These are phyloP conservation scores for Rhingia campestris DNA, from an alignment of 2,888 invertebrate genomes.

Conservation along the genomic window DNA sequence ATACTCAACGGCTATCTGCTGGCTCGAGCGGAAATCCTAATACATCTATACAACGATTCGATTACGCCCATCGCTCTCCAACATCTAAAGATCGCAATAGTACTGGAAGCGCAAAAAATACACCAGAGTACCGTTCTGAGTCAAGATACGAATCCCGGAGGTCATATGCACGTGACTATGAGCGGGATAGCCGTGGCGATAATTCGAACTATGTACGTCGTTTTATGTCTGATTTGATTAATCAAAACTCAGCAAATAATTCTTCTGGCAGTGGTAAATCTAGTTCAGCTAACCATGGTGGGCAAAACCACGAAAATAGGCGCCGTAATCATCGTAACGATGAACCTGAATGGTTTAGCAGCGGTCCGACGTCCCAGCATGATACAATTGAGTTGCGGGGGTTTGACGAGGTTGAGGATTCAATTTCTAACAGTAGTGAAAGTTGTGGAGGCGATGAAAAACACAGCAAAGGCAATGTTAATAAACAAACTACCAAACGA, in stretches of 20 bases:
- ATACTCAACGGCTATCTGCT: slow-evolving; percentile 28
- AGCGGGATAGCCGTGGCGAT: slow-evolving; percentile 71
- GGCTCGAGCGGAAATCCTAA: slow-evolving; percentile 25
- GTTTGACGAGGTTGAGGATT: slow-evolving; percentile 88
- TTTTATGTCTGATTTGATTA: slow-evolving; percentile 74
- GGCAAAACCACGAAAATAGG: slow-evolving; percentile 68
- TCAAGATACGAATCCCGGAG: slow-evolving; percentile 65
- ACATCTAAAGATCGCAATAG: slow-evolving; percentile 54
- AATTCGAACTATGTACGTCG: slow-evolving; percentile 73
- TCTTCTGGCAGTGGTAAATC: slow-evolving; percentile 36
- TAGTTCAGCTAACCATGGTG: slow-evolving; percentile 79
- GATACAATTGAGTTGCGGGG: slow-evolving; percentile 97
- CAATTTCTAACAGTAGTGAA: slow-evolving; percentile 56
- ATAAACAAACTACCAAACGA: slow-evolving; percentile 20
- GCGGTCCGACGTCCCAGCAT: slow-evolving; percentile 93
- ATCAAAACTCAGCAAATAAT: slow-evolving; percentile 61
- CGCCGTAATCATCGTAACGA: slow-evolving; percentile 84
- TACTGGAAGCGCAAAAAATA: slow-evolving; percentile 47
- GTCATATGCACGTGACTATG: slow-evolving; percentile 73
- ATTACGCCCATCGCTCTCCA: slow-evolving; percentile 55
- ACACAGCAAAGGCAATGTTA: background rate
- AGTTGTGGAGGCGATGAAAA: slow-evolving; percentile 35
- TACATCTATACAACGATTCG: slow-evolving; percentile 41
- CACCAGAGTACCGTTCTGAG: slow-evolving; percentile 54
- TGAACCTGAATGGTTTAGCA: slow-evolving; percentile 96